These are phyloP conservation scores for Platycheirus rosarum DNA, from an alignment of 2,888 invertebrate species.

Conservation along the genomic window DNA sequence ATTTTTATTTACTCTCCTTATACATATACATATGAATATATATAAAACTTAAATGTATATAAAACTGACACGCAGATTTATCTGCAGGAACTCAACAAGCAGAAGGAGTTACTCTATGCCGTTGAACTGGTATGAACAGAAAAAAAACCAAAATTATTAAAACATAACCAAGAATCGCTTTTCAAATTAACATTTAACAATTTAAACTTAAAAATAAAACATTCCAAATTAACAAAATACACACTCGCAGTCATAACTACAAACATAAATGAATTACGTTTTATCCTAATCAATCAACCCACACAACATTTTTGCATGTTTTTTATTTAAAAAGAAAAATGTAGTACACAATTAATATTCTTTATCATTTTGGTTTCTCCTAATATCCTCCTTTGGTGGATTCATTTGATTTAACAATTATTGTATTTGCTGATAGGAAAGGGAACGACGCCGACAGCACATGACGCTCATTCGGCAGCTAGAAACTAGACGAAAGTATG, in stretches of 20 bases:
- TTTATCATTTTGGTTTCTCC: background rate
- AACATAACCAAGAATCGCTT: background rate
- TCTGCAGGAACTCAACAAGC: slow-evolving; percentile 94
- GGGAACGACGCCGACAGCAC: slow-evolving; percentile 94
- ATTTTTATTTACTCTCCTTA: slow-evolving; percentile 64
- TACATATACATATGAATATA: slow-evolving; percentile 40
- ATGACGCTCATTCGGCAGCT: slow-evolving; percentile 93
- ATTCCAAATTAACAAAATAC: slow-evolving; percentile 10
- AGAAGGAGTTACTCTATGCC: slow-evolving; percentile 91
- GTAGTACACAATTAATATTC: too few species aligned
- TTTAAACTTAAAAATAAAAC: too few species aligned
- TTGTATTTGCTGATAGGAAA: slow-evolving; percentile 85
- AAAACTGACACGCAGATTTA: slow-evolving; percentile 88
- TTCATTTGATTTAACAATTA: background rate
- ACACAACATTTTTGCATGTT: slow-evolving; percentile 47
- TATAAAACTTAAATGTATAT: slow-evolving; percentile 33
- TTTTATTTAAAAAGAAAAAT: background rate
- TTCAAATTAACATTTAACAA: background rate
- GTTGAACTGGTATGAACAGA: slow-evolving; percentile 89
- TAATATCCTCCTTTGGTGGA: background rate
- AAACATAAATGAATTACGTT: background rate
- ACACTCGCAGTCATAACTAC: slow-evolving; percentile 13
- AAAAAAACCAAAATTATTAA: slow-evolving; percentile 22
- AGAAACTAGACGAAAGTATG: slow-evolving; percentile 93
- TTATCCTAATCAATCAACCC: background rate